Evolutionary conservation across 2,113 vertebrate genomes (phyloP).

Genomic region (Eptatretus burgeri): DNA sequence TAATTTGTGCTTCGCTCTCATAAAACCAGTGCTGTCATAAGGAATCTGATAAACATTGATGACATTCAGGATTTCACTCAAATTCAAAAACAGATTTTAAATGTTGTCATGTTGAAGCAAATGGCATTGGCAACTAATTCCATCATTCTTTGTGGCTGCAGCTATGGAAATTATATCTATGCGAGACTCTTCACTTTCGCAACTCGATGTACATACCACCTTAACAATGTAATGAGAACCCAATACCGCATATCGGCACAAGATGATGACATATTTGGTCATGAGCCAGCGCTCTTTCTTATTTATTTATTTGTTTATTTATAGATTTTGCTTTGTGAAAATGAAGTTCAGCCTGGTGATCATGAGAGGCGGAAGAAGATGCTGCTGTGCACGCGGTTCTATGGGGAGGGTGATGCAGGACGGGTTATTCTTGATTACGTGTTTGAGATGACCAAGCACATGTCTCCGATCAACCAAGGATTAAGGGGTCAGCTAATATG

Average conservation of each 20-base stretch:
- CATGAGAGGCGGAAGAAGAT: slow-evolving; percentile 94
- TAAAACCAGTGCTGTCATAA: too few relatives aligned
- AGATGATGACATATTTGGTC: too few relatives aligned
- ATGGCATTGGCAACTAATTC: background rate
- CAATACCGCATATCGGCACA: too few relatives aligned
- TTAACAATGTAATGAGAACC: too few relatives aligned
- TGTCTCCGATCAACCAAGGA: slow-evolving; percentile 62
- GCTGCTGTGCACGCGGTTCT: slow-evolving; percentile 54
- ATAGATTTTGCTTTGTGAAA: slow-evolving; percentile 74
- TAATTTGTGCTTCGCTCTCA: too few relatives aligned
- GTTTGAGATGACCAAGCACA: slow-evolving; percentile 48
- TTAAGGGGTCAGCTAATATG: slow-evolving; percentile 37
- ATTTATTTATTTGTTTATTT: background rate
- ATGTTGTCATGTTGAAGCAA: too few relatives aligned
- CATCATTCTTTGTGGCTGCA: background rate
- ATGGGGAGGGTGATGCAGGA: slow-evolving; percentile 33
- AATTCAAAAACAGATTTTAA: too few relatives aligned
- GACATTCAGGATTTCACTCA: too few relatives aligned
- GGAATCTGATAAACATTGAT: too few relatives aligned
- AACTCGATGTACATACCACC: too few relatives aligned
- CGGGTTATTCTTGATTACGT: slow-evolving; percentile 79
- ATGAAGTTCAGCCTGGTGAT: slow-evolving; percentile 77
- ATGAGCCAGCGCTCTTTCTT: too few relatives aligned
- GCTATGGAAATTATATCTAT: too few relatives aligned
- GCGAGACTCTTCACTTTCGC: background rate